Evolutionary conservation across 2,888 invertebrate genomes (phyloP).

Genomic region (Leucozona laternaria): DNA sequence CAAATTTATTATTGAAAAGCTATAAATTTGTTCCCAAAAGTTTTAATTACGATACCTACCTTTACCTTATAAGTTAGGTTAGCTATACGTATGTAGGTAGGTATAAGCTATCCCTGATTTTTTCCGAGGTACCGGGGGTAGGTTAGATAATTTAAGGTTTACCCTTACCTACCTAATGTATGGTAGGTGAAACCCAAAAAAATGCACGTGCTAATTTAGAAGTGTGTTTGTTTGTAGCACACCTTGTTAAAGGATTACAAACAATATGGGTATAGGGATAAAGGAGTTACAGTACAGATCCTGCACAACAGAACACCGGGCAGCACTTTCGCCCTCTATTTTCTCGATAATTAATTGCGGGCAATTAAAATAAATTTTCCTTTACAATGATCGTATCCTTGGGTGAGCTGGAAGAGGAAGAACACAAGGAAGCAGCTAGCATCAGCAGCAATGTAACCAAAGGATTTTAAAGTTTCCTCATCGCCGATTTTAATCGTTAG

Average conservation of each 20-base stretch:
- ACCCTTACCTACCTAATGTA: not conserved
- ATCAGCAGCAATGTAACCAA: slow-evolving; percentile 42
- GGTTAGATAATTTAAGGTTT: not conserved
- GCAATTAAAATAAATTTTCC: slow-evolving; percentile 73
- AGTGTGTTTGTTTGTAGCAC: slow-evolving; percentile 62
- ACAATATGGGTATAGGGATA: slow-evolving; percentile 20
- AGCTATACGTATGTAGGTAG: no score
- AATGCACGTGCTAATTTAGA: slow-evolving; percentile 50
- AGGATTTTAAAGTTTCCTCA: slow-evolving; percentile 49
- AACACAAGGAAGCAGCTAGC: not conserved
- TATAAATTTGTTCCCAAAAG: slow-evolving; percentile 58
- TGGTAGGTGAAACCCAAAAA: not conserved
- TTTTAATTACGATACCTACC: slow-evolving; percentile 62
- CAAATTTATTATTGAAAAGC: slow-evolving; percentile 69
- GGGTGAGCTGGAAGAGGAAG: not conserved
- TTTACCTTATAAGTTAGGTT: not conserved
- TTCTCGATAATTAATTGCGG: slow-evolving; percentile 72
- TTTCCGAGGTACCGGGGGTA: not conserved
- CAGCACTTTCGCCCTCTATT: slow-evolving; percentile 60
- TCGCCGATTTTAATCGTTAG: slow-evolving; percentile 53
- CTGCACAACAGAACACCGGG: slow-evolving; percentile 11
- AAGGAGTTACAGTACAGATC: slow-evolving; percentile 36
- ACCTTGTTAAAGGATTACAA: slow-evolving; percentile 66
- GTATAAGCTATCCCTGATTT: not conserved
- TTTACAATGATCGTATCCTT: slow-evolving; percentile 56